A percentile compares a stretch with the other conserved stretches of the same genome.
phyloP scores from a whole-genome alignment of 2,888 invertebrate species.

The Epicampocera succincta region DNA sequence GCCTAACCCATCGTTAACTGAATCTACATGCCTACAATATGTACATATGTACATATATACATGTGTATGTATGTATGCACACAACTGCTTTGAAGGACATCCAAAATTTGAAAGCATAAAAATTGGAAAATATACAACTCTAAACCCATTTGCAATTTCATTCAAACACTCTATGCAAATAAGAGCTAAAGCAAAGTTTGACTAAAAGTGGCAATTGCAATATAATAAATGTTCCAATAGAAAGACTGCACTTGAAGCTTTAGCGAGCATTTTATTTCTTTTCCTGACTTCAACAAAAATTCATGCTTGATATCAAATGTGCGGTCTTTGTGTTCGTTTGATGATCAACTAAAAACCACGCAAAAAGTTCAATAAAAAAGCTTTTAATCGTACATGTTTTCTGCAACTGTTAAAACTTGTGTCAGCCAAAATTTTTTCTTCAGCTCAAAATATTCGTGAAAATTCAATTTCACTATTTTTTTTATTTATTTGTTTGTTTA shows the following conservation, averaged over 20 bases:
- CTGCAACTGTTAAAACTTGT: neutral
- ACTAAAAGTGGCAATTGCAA: conserved; percentile 7
- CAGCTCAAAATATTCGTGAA: neutral
- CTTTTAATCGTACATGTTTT: conserved; percentile 9
- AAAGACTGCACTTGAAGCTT: conserved; percentile 11
- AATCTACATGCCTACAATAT: neutral
- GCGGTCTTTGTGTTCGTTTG: conserved; percentile 32
- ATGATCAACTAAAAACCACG: conserved; percentile 23
- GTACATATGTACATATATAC: no score
- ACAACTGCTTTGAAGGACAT: conserved; percentile 6
- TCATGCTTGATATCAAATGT: conserved; percentile 14
- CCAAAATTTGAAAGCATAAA: neutral
- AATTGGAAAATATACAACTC: conserved; percentile 1
- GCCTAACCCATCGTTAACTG: no score
- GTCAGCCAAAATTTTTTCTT: neutral
- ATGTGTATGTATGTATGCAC: no score
- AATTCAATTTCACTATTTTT: neutral
- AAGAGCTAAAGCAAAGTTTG: conserved; percentile 14
- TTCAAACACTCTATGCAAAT: conserved; percentile 49
- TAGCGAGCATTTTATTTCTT: conserved; percentile 14
- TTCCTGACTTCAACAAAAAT: neutral
- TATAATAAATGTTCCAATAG: conserved; percentile 2
- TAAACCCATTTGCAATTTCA: conserved; percentile 38
- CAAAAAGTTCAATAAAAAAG: conserved; percentile 3
- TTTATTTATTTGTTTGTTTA: neutral